These are phyloP conservation scores for Eublepharis macularius DNA, from an alignment of 2,113 vertebrate species.

Conservation along the genomic window DNA sequence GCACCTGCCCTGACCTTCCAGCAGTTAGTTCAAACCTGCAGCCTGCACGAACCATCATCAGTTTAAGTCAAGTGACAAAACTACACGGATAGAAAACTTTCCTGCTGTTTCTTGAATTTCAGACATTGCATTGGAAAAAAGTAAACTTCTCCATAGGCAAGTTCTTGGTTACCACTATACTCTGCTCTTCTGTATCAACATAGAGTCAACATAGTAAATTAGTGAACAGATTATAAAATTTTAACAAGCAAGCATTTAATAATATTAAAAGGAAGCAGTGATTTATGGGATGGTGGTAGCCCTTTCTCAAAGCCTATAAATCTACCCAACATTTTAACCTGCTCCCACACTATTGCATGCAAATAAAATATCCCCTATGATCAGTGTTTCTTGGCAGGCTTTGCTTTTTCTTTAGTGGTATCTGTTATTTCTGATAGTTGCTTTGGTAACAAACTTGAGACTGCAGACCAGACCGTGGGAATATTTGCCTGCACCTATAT, in stretches of 20 bases:
- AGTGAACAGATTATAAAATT: background rate
- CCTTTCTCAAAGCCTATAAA: background rate
- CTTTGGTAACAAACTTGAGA: background rate
- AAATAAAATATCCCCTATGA: conserved; percentile 32
- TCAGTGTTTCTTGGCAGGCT: conserved; percentile 1
- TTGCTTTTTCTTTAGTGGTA: background rate
- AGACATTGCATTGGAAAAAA: background rate
- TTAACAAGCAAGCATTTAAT: background rate
- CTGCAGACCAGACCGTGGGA: conserved; percentile 19
- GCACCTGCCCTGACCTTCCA: too few species aligned
- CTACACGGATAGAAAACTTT: background rate
- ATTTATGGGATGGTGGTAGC: background rate
- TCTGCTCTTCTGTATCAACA: background rate
- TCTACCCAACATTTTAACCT: background rate
- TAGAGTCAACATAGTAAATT: background rate
- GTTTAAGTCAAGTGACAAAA: background rate
- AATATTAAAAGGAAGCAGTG: background rate
- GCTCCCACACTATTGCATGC: background rate
- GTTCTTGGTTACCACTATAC: background rate
- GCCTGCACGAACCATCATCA: too few species aligned
- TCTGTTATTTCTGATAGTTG: conserved; percentile 20
- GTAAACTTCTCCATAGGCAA: background rate
- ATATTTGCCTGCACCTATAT: conserved; percentile 29
- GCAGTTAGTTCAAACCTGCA: background rate
- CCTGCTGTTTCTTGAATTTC: background rate